Evolutionary conservation across 2,113 vertebrate species (phyloP).

Genomic region (Lasiurus borealis): DNA sequence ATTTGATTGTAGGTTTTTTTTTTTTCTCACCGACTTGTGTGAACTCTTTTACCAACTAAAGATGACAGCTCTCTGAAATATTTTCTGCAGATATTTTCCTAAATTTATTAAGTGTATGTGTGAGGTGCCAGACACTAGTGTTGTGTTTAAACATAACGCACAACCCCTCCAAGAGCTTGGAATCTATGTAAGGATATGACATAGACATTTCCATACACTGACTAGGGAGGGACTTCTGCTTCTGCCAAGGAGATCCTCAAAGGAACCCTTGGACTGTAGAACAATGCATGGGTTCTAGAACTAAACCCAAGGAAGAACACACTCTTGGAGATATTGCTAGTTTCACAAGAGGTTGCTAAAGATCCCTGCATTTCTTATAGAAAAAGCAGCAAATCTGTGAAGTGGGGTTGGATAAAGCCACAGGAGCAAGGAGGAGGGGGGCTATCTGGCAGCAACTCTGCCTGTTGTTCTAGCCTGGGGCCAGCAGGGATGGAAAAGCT

Average conservation of each 20-base stretch:
- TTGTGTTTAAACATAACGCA: neutral
- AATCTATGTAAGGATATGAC: neutral
- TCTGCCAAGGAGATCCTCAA: neutral
- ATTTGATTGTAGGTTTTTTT: neutral
- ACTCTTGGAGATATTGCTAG: neutral
- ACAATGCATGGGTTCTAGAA: neutral
- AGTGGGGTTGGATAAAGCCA: neutral
- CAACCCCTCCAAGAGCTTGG: neutral
- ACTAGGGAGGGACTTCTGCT: neutral
- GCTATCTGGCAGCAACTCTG: neutral
- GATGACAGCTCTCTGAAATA: neutral
- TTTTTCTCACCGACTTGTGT: neutral
- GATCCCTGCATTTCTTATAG: neutral
- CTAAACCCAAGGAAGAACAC: neutral
- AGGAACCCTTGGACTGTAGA: neutral
- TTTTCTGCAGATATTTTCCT: slow-evolving; percentile 5
- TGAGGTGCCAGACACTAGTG: neutral
- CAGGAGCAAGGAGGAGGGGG: neutral
- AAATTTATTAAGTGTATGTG: neutral
- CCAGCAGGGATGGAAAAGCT: neutral
- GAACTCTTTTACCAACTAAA: neutral
- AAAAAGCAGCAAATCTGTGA: neutral
- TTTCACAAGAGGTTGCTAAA: neutral
- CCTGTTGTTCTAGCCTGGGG: neutral
- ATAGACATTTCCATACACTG: neutral